Percentiles rank a stretch among this genome's conserved stretches.
Conservation (phyloP, 1,140 invertebrate species). For the Dryas iulia region DNA sequence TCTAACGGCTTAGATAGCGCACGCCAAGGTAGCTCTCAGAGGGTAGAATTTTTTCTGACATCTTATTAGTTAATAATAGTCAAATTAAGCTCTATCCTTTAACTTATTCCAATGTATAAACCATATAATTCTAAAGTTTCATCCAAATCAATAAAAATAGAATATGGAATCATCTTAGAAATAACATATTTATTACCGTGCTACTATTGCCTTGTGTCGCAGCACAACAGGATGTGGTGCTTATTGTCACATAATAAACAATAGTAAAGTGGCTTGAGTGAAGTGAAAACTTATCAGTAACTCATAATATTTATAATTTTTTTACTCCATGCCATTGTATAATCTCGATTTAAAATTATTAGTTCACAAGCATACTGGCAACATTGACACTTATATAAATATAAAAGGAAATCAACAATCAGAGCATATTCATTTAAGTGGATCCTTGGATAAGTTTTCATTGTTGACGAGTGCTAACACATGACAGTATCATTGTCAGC, state of each 20-base stretch:
- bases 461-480: background rate
- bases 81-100: too few species aligned
- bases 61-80: too few species aligned
- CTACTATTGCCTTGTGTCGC: too few species aligned
- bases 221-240: too few species aligned
- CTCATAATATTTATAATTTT: background rate
- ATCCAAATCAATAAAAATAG: too few species aligned
- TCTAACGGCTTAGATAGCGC: too few species aligned
- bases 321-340: background rate
- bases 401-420: background rate
- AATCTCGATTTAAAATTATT: background rate
- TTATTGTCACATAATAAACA: background rate
- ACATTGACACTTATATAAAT: background rate
- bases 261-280: background rate
- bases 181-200: too few species aligned
- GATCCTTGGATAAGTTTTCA: background rate
- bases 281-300: background rate
- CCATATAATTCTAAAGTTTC: too few species aligned
- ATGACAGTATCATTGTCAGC: background rate
- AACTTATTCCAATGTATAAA: too few species aligned
- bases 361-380: background rate
- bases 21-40: too few species aligned
- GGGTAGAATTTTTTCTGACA: too few species aligned
- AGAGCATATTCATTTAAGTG: background rate
- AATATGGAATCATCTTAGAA: too few species aligned